phyloP scores from a whole-genome alignment of 2,888 invertebrate genomes.

The Diadromus collaris region DNA sequence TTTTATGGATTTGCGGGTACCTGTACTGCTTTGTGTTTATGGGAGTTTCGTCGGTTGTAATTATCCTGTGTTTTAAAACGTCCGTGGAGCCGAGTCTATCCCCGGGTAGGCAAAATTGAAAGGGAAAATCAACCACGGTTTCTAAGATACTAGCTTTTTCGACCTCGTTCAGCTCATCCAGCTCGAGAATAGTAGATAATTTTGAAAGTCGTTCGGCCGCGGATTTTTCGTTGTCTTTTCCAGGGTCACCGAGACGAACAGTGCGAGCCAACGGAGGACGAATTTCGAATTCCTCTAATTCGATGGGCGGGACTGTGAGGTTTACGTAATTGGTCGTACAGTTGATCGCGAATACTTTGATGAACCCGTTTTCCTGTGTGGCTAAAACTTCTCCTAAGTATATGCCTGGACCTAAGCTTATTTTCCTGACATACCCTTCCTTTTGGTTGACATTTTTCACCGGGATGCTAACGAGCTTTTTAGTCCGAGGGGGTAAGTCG shows the following conservation, averaged over 20 bases:
- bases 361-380: slow-evolving; percentile 21
- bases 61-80: not conserved
- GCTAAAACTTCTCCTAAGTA: slow-evolving; percentile 28
- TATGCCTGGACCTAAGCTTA: slow-evolving; percentile 33
- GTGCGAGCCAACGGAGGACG: slow-evolving; percentile 8
- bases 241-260: slow-evolving; percentile 1
- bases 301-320: slow-evolving; percentile 24
- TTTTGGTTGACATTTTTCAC: not conserved
- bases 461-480: slow-evolving; percentile 33
- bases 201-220: not conserved
- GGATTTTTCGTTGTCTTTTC: not conserved
- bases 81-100: slow-evolving; percentile 42
- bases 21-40: slow-evolving; percentile 48
- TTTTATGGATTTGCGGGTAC: slow-evolving; percentile 46
- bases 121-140: slow-evolving; percentile 12
- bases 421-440: slow-evolving; percentile 27
- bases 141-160: slow-evolving; percentile 33
- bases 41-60: slow-evolving; percentile 43
- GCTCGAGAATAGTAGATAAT: not conserved
- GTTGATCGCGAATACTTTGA: slow-evolving; percentile 45
- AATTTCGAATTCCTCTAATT: slow-evolving; percentile 38
- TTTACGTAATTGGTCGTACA: slow-evolving; percentile 4
- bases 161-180: slow-evolving; percentile 34
- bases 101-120: slow-evolving; percentile 42
- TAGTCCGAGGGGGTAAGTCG: slow-evolving; percentile 44